Conservation (phyloP, 2,888 invertebrate species). For the Magallana nippona region DNA sequence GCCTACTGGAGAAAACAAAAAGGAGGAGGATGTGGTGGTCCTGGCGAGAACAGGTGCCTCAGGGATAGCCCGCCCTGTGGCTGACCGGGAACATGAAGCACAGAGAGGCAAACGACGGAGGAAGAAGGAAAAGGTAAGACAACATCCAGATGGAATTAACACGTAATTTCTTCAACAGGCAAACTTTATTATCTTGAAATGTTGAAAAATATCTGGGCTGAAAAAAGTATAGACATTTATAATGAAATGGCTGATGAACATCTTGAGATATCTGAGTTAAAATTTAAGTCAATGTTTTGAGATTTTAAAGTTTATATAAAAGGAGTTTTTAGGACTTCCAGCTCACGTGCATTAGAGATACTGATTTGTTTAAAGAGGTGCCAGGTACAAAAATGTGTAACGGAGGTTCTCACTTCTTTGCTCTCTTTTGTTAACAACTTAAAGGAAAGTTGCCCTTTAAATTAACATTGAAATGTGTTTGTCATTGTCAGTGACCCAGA, state of each 20-base stretch:
- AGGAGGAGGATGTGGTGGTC: slow-evolving; percentile 73
- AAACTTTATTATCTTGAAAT: no score
- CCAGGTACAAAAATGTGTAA: no score
- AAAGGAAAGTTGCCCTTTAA: no score
- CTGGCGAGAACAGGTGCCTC: slow-evolving; percentile 77
- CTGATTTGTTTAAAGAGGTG: no score
- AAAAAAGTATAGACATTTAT: not conserved
- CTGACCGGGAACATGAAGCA: slow-evolving; percentile 65
- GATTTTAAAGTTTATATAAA: not conserved
- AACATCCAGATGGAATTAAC: not conserved
- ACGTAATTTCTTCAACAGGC: no score
- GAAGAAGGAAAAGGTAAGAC: slow-evolving; percentile 62
- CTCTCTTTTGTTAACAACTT: no score
- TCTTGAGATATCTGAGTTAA: not conserved
- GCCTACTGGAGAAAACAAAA: slow-evolving; percentile 72
- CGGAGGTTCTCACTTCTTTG: no score
- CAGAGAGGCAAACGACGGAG: slow-evolving; percentile 58
- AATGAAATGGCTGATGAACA: not conserved
- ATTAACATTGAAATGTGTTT: no score
- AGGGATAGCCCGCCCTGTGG: slow-evolving; percentile 85
- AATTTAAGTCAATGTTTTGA: not conserved
- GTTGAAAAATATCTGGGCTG: not conserved
- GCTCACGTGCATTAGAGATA: no score
- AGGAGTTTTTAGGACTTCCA: no score
- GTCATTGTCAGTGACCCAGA: no score